Base-by-base conservation (phyloP, 2,888 invertebrate species). In the Pristionchus maxplancki region DNA sequence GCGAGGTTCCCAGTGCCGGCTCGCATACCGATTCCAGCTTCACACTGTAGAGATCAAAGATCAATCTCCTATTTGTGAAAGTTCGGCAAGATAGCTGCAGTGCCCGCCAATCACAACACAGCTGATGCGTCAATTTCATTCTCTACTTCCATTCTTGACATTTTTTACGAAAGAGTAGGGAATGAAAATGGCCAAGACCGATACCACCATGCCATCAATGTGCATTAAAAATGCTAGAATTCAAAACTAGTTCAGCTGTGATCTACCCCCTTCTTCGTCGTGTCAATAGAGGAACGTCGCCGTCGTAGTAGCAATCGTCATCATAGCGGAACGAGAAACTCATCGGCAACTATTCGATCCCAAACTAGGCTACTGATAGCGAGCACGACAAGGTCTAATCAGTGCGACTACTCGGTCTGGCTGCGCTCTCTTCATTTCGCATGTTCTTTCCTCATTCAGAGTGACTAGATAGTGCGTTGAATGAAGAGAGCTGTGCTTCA, bases 21-120 rank as follows among this genome's bases (percentile, higher is more conserved):
- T 87, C 86, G 64, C 86, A 71, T 31, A 87, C 48, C 8, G 86
- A 87, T 15, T 87, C 86, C 8, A 87, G 71, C 24, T 87, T 87
- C 28, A 53, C 86, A 17, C 86, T 87, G 50, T n/a, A 87, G 24
- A 34, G 78, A 48, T 44, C 44, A 44, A 15, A 44, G 48, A 78
- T 78, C 44, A 78, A 34, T n/a, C 17, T 11, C 11, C 31, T 31
- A 24, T n/a, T 58, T n/a, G 6, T 6, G 24, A 2, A 8, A 24
- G 24, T 20, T 28, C 24, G 0, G 24, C 62, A 62, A 9, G 24
- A 28, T 34, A 31, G n/a, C 64, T 9, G 67, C 28, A 34, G 67
- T 34, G 37, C 37, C 37, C 37, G 5, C 37, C 9, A 78, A 40
- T 44, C 78, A 78, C 78, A 48, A 40, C 78, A 48, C 40, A 24